phyloP scores from a whole-genome alignment of 2,888 invertebrate genomes.

The Meganola albula region DNA sequence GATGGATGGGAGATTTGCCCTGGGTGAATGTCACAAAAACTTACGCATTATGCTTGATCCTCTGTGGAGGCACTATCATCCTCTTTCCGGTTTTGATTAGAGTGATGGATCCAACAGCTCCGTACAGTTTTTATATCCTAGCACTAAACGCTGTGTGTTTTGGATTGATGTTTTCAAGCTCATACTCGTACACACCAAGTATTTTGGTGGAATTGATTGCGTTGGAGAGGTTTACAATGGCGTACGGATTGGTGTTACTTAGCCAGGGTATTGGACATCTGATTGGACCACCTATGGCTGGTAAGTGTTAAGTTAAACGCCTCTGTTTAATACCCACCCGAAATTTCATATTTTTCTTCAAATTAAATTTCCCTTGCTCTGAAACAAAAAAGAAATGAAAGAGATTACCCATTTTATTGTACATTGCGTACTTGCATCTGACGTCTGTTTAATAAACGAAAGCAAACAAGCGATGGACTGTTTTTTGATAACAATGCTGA shows the following conservation, averaged over 20 bases:
- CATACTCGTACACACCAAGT: constrained; percentile 93
- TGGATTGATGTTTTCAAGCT: constrained; percentile 94
- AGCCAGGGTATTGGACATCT: constrained; percentile 96
- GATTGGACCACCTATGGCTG: constrained; percentile 95
- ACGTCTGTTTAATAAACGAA: too few relatives aligned
- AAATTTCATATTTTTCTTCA: too few relatives aligned
- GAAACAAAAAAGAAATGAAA: too few relatives aligned
- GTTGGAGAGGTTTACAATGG: constrained; percentile 93
- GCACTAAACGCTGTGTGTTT: constrained; percentile 81
- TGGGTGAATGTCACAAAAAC: constrained; percentile 91
- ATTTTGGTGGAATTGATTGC: constrained; percentile 94
- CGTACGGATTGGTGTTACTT: constrained; percentile 92
- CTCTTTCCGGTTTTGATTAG: constrained; percentile 78
- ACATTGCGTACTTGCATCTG: too few relatives aligned
- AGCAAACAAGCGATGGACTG: too few relatives aligned
- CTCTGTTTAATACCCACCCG: too few relatives aligned
- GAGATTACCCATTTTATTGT: too few relatives aligned
- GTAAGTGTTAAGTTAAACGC: constrained; percentile 76
- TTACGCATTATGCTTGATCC: constrained; percentile 86
- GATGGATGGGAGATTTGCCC: constrained; percentile 92
- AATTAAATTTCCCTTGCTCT: too few relatives aligned
- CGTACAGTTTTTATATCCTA: constrained; percentile 70
- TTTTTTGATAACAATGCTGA: too few relatives aligned
- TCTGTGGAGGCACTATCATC: constrained; percentile 80
- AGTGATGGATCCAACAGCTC: constrained; percentile 44